Evolutionary conservation across 2,888 invertebrate species (phyloP).

Genomic region (Cristatella mucedo): DNA sequence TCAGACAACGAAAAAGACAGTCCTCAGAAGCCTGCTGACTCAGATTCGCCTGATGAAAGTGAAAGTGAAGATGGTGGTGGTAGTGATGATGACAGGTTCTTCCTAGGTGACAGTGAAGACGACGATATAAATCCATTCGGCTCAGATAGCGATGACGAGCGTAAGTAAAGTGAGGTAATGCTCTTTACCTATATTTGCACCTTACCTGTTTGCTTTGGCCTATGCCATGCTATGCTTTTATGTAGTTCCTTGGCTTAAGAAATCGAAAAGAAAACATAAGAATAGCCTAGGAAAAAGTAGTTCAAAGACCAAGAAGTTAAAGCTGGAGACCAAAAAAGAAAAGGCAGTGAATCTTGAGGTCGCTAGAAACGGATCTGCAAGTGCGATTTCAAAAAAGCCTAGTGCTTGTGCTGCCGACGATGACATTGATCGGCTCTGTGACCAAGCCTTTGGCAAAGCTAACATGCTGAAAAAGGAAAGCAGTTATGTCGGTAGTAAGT

Average conservation of each 20-base stretch:
- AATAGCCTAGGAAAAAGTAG: too few relatives aligned
- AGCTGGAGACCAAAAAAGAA: constrained; percentile 10
- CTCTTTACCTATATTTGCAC: not conserved
- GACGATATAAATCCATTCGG: constrained; percentile 85
- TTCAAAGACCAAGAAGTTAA: not conserved
- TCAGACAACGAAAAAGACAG: too few relatives aligned
- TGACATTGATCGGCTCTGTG: too few relatives aligned
- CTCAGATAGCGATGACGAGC: constrained; percentile 43
- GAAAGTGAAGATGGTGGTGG: constrained; percentile 13
- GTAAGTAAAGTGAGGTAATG: constrained; percentile 14
- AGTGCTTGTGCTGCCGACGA: too few relatives aligned
- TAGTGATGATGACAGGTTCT: not conserved
- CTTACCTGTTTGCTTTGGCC: too few relatives aligned
- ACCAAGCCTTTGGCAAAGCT: too few relatives aligned
- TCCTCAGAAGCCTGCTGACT: too few relatives aligned
- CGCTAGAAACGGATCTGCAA: too few relatives aligned
- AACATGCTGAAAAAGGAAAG: too few relatives aligned
- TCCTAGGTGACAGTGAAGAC: constrained; percentile 19
- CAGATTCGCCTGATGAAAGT: not conserved
- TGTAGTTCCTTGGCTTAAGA: constrained; percentile 58
- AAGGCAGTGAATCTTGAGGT: not conserved
- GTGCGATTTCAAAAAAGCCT: too few relatives aligned
- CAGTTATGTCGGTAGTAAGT: too few relatives aligned
- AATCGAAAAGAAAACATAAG: constrained; percentile 25
- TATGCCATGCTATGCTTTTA: too few relatives aligned